Evolutionary conservation across 2,888 invertebrate genomes (phyloP).

Genomic region (Ormyrus nitidulus): DNA sequence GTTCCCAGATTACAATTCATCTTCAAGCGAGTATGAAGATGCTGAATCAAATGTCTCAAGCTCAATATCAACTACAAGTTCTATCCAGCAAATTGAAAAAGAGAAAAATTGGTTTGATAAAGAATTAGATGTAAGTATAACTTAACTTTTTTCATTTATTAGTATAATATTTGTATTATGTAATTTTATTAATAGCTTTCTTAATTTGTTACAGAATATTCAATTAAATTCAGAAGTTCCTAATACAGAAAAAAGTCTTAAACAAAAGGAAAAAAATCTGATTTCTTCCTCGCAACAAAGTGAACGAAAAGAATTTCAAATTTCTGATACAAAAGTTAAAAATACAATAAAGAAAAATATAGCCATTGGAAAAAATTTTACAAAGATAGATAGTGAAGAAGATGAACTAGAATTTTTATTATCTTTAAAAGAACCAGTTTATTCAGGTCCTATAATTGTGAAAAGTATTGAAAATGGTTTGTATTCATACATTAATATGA

Average conservation of each 20-base stretch:
- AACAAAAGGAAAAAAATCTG: conserved; percentile 21
- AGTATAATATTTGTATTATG: neutral
- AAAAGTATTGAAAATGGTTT: conserved; percentile 47
- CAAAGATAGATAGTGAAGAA: conserved; percentile 53
- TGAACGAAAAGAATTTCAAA: neutral
- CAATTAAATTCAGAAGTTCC: conserved; percentile 19
- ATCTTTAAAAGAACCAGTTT: conserved; percentile 65
- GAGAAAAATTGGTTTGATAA: conserved; percentile 51
- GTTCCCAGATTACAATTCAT: conserved; percentile 50
- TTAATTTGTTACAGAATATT: conserved; percentile 39
- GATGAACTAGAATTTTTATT: conserved; percentile 69
- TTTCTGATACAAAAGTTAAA: conserved; percentile 4
- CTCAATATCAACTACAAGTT: neutral
- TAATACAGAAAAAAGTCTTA: neutral
- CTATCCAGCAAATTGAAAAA: neutral
- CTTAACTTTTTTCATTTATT: conserved; percentile 1
- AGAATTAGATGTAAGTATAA: conserved; percentile 44
- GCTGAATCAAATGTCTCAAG: conserved; percentile 12
- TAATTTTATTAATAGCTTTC: too few relatives aligned
- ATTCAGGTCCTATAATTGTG: conserved; percentile 38
- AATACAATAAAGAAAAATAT: conserved; percentile 13
- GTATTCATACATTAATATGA: neutral
- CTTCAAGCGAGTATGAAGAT: conserved; percentile 45
- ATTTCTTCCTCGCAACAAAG: neutral
- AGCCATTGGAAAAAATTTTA: neutral